These are phyloP conservation scores for Paratilapia polleni DNA, from an alignment of 2,113 vertebrate species.

Conservation along the genomic window DNA sequence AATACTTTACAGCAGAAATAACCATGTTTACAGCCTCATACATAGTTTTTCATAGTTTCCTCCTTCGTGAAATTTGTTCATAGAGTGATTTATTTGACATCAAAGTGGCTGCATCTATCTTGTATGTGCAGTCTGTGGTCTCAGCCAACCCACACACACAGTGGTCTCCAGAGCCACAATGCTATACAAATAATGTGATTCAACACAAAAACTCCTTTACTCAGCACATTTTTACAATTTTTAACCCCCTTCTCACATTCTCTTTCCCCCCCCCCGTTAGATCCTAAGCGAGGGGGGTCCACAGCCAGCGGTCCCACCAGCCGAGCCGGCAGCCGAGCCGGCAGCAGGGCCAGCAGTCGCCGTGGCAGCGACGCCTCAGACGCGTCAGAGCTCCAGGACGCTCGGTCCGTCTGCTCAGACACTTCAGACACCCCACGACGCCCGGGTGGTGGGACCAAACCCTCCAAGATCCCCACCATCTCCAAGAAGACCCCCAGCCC, in stretches of 20 bases:
- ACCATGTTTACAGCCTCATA: neutral
- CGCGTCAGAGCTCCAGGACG: conserved; percentile 93
- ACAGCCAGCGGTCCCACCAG: conserved; percentile 87
- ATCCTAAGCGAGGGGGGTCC: conserved; percentile 86
- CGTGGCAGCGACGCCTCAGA: conserved; percentile 96
- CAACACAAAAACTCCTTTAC: neutral
- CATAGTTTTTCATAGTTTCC: neutral
- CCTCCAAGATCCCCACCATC: conserved; percentile 98
- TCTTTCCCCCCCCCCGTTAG: conserved; percentile 58
- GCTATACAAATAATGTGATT: neutral
- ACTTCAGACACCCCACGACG: conserved; percentile 92
- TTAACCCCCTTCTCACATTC: neutral
- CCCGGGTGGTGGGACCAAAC: conserved; percentile 82
- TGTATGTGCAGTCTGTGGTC: neutral
- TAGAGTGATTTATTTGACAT: neutral
- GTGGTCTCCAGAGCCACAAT: neutral
- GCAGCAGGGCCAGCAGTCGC: conserved; percentile 93
- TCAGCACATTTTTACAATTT: neutral
- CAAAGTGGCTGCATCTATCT: neutral
- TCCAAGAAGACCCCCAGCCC: conserved; percentile 92
- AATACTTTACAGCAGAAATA: neutral
- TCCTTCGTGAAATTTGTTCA: neutral
- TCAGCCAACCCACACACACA: neutral
- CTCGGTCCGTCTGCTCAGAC: conserved; percentile 93
- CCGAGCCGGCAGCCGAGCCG: conserved; percentile 89